These are phyloP conservation scores for Sternarchorhynchus goeldii DNA, from an alignment of 2,797 vertebrate genomes.

Conservation along the genomic window DNA sequence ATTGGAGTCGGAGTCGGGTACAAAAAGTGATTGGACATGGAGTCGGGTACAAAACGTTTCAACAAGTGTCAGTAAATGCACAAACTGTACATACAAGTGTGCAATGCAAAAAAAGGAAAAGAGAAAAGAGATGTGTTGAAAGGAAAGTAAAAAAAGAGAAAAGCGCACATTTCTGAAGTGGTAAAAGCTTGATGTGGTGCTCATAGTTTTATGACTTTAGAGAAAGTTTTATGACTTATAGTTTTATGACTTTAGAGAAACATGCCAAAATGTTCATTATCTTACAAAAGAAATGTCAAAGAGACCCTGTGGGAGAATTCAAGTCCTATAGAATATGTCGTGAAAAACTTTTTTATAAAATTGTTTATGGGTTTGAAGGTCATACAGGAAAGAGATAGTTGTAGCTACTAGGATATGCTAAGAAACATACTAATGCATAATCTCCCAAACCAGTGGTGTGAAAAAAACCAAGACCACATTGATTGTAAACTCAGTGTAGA, in stretches of 20 bases:
- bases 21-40: too few relatives aligned
- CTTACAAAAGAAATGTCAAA: constrained; percentile 40
- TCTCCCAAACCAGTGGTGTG: not conserved
- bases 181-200: constrained; percentile 55
- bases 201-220: constrained; percentile 44
- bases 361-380: not conserved
- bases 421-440: not conserved
- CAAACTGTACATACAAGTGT: too few relatives aligned
- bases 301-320: not conserved
- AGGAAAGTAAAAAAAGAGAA: constrained; percentile 46
- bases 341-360: not conserved
- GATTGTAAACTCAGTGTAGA: too few relatives aligned
- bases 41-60: too few relatives aligned
- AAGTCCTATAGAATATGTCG: not conserved
- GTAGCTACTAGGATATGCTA: not conserved
- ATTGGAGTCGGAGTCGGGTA: too few relatives aligned
- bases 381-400: not conserved
- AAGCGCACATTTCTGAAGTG: constrained; percentile 35
- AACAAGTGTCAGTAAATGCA: too few relatives aligned
- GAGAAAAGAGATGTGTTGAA: constrained; percentile 27
- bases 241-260: constrained; percentile 51
- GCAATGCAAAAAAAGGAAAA: too few relatives aligned
- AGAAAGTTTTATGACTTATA: not conserved
- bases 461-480: too few relatives aligned
- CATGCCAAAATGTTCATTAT: constrained; percentile 50